Evolutionary conservation across 1,140 invertebrate genomes (phyloP).

Genomic region (Calosoma granatense): DNA sequence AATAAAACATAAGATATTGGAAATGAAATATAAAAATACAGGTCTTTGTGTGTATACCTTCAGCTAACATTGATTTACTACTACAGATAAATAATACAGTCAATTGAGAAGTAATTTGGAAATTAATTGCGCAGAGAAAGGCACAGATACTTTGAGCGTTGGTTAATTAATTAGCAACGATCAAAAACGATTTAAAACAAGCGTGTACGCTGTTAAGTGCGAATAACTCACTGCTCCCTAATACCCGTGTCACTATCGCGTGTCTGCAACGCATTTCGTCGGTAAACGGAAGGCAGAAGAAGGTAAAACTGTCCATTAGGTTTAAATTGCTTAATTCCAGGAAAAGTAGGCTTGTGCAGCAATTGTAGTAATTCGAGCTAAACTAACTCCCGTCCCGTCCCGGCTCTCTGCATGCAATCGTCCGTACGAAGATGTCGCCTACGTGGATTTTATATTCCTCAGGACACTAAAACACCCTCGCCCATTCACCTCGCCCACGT

Average conservation of each 20-base stretch:
- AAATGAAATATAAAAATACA: no score
- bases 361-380: background rate
- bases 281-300: background rate
- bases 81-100: no score
- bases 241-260: background rate
- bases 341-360: background rate
- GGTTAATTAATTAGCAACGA: background rate
- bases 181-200: background rate
- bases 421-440: background rate
- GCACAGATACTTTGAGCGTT: background rate
- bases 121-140: background rate
- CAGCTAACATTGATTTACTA: no score
- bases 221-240: background rate
- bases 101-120: no score
- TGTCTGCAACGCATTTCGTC: background rate
- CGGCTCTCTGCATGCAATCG: no score
- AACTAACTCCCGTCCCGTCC: no score
- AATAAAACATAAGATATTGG: no score
- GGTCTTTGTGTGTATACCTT: no score
- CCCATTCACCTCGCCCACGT: no score
- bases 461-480: background rate
- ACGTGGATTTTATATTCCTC: background rate
- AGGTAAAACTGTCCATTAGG: slow-evolving; percentile 6
- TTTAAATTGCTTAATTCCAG: slow-evolving; percentile 8
- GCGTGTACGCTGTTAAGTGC: background rate